Conservation (phyloP, 2,888 invertebrate genomes). For the Ariolimax columbianus region DNA sequence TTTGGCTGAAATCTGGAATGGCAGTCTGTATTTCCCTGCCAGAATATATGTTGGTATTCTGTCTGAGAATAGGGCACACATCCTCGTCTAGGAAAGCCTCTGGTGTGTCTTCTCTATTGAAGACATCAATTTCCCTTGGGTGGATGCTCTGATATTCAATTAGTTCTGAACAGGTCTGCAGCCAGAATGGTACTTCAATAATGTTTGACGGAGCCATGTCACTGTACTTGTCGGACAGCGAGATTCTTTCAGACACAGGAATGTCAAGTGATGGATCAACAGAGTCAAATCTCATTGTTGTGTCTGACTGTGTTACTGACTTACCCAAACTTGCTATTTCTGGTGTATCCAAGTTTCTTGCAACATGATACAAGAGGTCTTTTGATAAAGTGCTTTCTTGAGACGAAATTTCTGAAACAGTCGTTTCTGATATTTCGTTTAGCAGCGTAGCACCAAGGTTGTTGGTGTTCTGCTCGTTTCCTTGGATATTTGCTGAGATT, state of each 20-base stretch:
- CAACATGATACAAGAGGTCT: neutral
- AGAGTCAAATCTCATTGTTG: neutral
- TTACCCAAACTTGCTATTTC: neutral
- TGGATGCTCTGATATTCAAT: conserved; percentile 2
- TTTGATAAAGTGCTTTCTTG: neutral
- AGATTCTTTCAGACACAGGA: neutral
- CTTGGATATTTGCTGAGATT: neutral
- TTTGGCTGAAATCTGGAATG: neutral
- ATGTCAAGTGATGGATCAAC: neutral
- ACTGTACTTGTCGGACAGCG: neutral
- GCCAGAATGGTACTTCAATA: conserved; percentile 23
- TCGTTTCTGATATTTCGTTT: neutral
- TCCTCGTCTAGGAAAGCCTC: conserved; percentile 36
- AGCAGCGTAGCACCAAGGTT: neutral
- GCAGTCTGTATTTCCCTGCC: neutral
- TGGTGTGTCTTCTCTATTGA: conserved; percentile 11
- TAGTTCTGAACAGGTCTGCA: conserved; percentile 22
- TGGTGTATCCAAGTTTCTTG: neutral
- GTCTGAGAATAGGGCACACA: neutral
- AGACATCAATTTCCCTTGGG: neutral
- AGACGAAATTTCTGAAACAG: neutral
- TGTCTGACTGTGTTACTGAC: neutral
- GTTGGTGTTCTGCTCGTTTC: neutral
- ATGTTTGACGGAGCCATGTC: neutral
- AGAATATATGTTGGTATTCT: neutral